phyloP scores from a whole-genome alignment of 2,113 vertebrate species.

The Scartelaos histophorus region DNA sequence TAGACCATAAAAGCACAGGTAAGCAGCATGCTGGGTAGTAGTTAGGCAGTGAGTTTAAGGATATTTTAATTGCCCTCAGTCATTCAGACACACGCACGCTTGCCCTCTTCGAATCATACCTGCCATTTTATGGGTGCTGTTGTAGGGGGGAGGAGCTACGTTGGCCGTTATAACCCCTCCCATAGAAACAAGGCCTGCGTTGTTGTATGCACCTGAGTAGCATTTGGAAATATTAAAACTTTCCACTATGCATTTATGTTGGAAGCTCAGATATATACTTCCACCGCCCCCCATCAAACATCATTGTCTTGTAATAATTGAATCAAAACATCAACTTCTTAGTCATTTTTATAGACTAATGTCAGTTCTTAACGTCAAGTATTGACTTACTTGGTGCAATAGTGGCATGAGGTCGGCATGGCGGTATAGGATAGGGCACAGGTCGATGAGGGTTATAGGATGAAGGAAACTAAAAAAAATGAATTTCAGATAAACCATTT shows the following conservation, averaged over 20 bases:
- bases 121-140: conserved; percentile 83
- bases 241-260: conserved; percentile 33
- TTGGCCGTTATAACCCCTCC: conserved; percentile 89
- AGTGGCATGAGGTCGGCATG: conserved; percentile 93
- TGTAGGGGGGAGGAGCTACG: conserved; percentile 86
- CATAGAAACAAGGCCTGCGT: conserved; percentile 89
- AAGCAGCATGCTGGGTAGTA: conserved; percentile 68
- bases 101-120: conserved; percentile 75
- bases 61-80: conserved; percentile 24
- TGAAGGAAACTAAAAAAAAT: conserved; percentile 84
- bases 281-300: conserved; percentile 18
- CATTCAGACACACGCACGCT: conserved; percentile 24
- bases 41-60: conserved; percentile 60
- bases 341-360: background rate
- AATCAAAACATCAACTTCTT: background rate
- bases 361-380: background rate
- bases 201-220: conserved; percentile 95
- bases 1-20: conserved; percentile 43
- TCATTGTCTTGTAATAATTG: background rate
- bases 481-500: background rate
- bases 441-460: conserved; percentile 96
- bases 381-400: conserved; percentile 94
- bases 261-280: conserved; percentile 16
- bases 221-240: conserved; percentile 64
- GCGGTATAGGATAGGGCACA: conserved; percentile 96